Evolutionary conservation across 2,888 invertebrate species (phyloP), one percentile per base, ranked within the genome.

Genomic region (Laothoe populi): DNA sequence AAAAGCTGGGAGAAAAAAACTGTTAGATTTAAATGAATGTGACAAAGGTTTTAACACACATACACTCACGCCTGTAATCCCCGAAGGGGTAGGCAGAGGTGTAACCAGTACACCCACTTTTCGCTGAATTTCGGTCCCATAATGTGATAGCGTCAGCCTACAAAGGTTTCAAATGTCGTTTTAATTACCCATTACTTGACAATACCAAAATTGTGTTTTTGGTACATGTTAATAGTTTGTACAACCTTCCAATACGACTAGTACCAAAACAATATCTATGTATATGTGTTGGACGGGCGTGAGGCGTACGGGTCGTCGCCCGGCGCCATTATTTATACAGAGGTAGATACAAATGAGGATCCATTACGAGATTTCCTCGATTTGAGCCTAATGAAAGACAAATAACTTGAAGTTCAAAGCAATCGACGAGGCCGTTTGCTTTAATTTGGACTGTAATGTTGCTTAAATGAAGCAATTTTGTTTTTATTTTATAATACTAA

Each of bases 331-430:
- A 87, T 87, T 87, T 87, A 86, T 83, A 83, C 81, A 86, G 83
- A 77, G 77, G 79, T 83, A 82, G 86, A 86, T 87, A 88, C 84
- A 88, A 88, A 89, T 88, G 87, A 86, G 84, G 81, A 83, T 86
- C 87, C 86, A 86, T 87, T 86, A 88, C 86, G 77, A 84, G 83
- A 86, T 87, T 85, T 88, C 84, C 83, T 83, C 88, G 86, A 87
- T 88, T 81, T 82, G 82, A 77, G 81, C 77, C 85, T 87, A 87
- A 87, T 88, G 87, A 88, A 87, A 87, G 86, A 87, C 87, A 88
- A 88, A 88, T 87, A 87, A 82, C 84, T 83, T 79, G 69, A 78
- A 82, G 83, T 83, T 87, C 86, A 84, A 83, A 86, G 82, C 78
- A 72, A 86, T 87, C 84, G 83, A 84, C 85, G 82, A 82, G 83